Evolutionary conservation across 2,888 invertebrate species (phyloP).

Genomic region (Trachelus iudaicus): DNA sequence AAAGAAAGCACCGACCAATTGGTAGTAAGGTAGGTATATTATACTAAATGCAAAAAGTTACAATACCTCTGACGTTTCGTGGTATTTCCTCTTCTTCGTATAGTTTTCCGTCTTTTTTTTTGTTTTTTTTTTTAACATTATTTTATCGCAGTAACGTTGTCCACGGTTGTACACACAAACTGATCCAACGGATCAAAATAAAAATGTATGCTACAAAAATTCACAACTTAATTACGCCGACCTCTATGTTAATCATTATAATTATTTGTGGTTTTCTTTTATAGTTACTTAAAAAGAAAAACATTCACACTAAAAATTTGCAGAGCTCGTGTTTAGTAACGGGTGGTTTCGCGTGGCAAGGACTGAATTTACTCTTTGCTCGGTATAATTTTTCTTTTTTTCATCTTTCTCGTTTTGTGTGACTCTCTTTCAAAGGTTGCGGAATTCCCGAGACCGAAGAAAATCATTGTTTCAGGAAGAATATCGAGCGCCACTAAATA

Average conservation of each 20-base stretch:
- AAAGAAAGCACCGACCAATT: constrained; percentile 19
- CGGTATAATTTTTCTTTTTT: background rate
- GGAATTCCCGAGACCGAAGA: background rate
- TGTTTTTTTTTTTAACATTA: constrained; percentile 21
- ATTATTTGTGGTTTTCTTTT: constrained; percentile 38
- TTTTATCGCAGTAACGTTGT: constrained; percentile 46
- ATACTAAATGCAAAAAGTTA: constrained; percentile 63
- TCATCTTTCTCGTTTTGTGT: background rate
- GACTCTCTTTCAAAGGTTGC: background rate
- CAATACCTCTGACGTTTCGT: constrained; percentile 56
- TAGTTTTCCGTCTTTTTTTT: constrained; percentile 29
- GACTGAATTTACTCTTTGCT: background rate
- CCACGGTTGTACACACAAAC: constrained; percentile 51
- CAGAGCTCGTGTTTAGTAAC: constrained; percentile 24
- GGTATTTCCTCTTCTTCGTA: constrained; percentile 41
- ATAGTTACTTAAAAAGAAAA: constrained; percentile 45
- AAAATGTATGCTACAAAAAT: constrained; percentile 54
- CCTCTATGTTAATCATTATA: constrained; percentile 48
- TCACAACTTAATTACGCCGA: constrained; percentile 54
- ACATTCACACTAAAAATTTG: constrained; percentile 49
- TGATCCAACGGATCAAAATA: constrained; percentile 44
- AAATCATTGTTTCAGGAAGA: background rate
- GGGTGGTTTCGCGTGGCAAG: background rate
- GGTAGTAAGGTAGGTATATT: constrained; percentile 61
- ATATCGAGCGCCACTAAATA: background rate